These are phyloP conservation scores for Ailurus styani DNA, from an alignment of 2,113 vertebrate genomes.

Conservation along the genomic window DNA sequence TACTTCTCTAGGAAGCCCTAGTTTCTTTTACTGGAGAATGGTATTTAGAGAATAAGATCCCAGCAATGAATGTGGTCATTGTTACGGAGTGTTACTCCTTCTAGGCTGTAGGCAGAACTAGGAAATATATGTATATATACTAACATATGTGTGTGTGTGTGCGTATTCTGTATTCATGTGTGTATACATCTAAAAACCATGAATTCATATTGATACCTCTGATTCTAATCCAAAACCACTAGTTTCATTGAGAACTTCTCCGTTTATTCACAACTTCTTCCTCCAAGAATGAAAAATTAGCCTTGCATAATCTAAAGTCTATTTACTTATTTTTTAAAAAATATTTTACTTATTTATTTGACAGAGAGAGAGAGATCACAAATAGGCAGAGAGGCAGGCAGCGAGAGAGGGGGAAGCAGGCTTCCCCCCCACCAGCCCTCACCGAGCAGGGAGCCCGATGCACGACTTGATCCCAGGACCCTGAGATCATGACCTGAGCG, in stretches of 20 bases:
- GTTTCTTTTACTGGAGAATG: background rate
- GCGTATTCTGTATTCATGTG: background rate
- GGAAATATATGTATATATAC: background rate
- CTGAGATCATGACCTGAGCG: too few relatives aligned
- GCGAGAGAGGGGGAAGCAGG: too few relatives aligned
- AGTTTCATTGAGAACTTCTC: background rate
- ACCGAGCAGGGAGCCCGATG: too few relatives aligned
- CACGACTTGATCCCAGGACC: too few relatives aligned
- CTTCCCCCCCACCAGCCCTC: too few relatives aligned
- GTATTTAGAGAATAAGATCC: background rate
- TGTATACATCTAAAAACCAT: background rate
- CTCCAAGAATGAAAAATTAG: background rate
- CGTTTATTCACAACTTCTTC: background rate
- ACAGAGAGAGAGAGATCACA: too few relatives aligned
- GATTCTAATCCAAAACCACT: background rate
- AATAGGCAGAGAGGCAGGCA: too few relatives aligned
- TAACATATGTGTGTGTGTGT: too few relatives aligned
- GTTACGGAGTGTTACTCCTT: background rate
- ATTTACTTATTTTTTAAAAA: constrained; percentile 11
- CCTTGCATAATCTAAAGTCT: background rate
- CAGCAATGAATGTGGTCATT: background rate
- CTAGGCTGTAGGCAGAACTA: background rate
- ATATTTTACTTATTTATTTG: background rate
- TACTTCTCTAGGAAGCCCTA: background rate
- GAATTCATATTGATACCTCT: background rate